These are phyloP conservation scores for Stegostoma tigrinum DNA, from an alignment of 2,113 vertebrate genomes.

Conservation along the genomic window DNA sequence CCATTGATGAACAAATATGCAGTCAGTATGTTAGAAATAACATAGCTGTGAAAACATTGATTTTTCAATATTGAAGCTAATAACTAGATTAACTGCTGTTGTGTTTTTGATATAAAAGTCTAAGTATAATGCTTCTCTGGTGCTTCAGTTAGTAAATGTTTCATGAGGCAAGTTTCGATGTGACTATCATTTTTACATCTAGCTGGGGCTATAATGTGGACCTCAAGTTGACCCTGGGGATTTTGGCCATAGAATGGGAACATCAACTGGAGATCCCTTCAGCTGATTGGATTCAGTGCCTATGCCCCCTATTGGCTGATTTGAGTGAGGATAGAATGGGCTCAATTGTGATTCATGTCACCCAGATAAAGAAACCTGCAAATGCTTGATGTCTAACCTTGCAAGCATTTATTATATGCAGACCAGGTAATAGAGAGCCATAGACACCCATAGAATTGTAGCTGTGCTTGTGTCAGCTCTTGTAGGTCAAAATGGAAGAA, in stretches of 20 bases:
- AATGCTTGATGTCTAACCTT: background rate
- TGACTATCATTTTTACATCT: background rate
- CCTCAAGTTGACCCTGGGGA: background rate
- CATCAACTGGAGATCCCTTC: background rate
- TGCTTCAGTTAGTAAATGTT: background rate
- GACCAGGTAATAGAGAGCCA: background rate
- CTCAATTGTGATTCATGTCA: background rate
- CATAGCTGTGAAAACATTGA: constrained; percentile 15
- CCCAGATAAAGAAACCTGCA: background rate
- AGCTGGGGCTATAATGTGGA: background rate
- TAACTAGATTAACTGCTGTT: background rate
- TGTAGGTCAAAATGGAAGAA: background rate
- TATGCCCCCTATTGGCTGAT: background rate
- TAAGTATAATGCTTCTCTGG: background rate
- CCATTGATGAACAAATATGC: constrained; percentile 10
- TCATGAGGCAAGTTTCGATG: background rate
- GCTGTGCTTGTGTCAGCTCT: background rate
- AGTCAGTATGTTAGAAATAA: background rate
- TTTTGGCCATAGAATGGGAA: background rate
- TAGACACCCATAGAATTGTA: background rate
- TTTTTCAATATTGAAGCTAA: constrained; percentile 20
- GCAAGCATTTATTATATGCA: background rate
- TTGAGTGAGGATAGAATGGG: background rate
- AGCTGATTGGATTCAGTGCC: background rate
- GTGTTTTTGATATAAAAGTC: background rate